Evolutionary conservation across 2,888 invertebrate genomes (phyloP).

Genomic region (Pharmacophagus antenor): DNA sequence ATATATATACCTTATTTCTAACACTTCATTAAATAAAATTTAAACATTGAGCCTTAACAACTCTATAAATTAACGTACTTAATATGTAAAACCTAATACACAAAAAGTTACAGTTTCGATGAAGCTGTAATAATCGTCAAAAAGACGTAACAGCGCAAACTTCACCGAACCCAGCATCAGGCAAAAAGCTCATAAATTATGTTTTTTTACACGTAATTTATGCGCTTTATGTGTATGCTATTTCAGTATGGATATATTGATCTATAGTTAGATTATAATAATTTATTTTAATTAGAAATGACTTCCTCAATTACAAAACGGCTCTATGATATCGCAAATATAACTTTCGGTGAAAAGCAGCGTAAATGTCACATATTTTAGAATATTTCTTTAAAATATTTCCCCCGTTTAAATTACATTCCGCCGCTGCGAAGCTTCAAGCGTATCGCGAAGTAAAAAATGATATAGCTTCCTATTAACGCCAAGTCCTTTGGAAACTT

Average conservation of each 20-base stretch:
- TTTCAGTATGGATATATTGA: no score
- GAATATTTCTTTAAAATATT: constrained; percentile 29
- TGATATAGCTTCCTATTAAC: background rate
- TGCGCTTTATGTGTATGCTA: no score
- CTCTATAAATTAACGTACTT: no score
- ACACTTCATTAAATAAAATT: background rate
- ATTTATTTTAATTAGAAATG: background rate
- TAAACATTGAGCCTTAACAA: no score
- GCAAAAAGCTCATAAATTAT: no score
- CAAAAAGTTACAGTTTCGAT: no score
- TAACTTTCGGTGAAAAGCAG: background rate
- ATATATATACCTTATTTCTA: background rate
- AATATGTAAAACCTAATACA: no score
- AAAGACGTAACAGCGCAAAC: no score
- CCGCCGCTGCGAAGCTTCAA: constrained; percentile 18
- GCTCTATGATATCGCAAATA: background rate
- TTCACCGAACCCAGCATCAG: no score
- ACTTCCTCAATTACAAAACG: background rate
- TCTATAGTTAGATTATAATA: no score
- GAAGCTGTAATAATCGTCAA: no score
- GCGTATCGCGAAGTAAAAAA: constrained; percentile 15
- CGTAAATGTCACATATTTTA: constrained; percentile 22
- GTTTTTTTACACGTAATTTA: no score
- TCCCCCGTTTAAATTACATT: constrained; percentile 31
- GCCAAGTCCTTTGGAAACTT: constrained; percentile 14